Conservation (phyloP, 2,888 invertebrate genomes). For the Cryptophagus acutangulus region DNA sequence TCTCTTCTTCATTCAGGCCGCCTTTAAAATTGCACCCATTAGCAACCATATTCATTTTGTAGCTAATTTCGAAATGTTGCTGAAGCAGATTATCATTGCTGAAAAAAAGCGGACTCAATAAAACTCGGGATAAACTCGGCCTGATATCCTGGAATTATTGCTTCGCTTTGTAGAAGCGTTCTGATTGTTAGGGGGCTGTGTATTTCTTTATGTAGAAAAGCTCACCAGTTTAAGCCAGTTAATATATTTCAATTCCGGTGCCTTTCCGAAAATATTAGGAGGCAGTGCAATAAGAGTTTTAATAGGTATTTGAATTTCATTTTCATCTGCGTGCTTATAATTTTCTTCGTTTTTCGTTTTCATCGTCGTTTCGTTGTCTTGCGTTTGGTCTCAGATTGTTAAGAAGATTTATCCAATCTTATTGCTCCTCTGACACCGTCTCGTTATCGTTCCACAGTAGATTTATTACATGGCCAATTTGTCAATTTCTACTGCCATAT, state of each 20-base stretch:
- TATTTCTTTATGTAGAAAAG: conserved; percentile 23
- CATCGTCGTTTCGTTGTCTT: conserved; percentile 31
- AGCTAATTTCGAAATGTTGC: too few relatives aligned
- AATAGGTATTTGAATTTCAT: conserved; percentile 40
- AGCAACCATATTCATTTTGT: too few relatives aligned
- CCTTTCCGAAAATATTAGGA: conserved; percentile 28
- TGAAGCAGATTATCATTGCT: too few relatives aligned
- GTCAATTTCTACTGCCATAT: conserved; percentile 24
- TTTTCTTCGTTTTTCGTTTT: conserved; percentile 38
- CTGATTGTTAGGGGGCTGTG: conserved; percentile 29
- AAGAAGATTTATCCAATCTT: conserved; percentile 27
- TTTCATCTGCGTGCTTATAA: conserved; percentile 36
- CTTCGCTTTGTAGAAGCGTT: conserved; percentile 29
- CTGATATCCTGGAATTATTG: conserved; percentile 31
- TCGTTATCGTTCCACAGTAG: conserved; percentile 30
- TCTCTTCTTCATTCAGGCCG: too few relatives aligned
- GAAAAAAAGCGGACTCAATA: neutral
- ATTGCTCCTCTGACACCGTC: conserved; percentile 30
- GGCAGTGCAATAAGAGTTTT: conserved; percentile 29
- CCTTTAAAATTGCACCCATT: too few relatives aligned
- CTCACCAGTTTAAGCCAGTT: conserved; percentile 28
- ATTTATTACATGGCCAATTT: conserved; percentile 29
- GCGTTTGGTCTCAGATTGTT: conserved; percentile 18
- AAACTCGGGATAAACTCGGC: conserved; percentile 25
- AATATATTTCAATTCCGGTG: conserved; percentile 27